phyloP scores from a whole-genome alignment of 2,113 vertebrate species.

The Elachura formosa region DNA sequence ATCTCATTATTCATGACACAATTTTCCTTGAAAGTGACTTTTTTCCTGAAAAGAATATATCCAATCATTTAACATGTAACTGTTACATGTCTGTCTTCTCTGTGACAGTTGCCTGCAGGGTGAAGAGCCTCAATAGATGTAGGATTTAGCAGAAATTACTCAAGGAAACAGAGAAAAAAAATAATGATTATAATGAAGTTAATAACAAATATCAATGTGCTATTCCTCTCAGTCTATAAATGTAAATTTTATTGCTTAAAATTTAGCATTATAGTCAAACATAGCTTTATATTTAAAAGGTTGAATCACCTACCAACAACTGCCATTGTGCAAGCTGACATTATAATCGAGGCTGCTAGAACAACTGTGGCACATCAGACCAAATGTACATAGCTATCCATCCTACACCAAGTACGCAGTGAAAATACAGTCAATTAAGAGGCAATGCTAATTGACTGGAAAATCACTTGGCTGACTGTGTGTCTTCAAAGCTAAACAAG shows the following conservation, averaged over 20 bases:
- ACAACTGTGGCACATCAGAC: not conserved
- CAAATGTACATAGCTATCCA: not conserved
- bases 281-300: not conserved
- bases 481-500: not conserved
- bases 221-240: not conserved
- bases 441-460: slow-evolving; percentile 19
- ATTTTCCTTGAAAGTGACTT: not conserved
- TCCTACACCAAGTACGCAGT: not conserved
- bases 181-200: not conserved
- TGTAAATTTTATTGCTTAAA: not conserved
- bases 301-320: not conserved
- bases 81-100: not conserved
- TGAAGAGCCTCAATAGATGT: not conserved
- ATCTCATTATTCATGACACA: not conserved
- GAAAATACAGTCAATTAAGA: not conserved
- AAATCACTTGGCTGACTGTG: not conserved
- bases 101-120: slow-evolving; percentile 10
- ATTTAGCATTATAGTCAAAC: not conserved
- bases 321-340: not conserved
- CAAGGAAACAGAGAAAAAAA: not conserved
- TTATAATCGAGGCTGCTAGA: not conserved
- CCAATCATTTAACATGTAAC: not conserved
- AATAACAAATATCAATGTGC: not conserved
- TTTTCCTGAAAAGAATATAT: not conserved
- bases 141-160: not conserved